Conservation (phyloP, 1,140 invertebrate genomes). For the Maniola jurtina region DNA sequence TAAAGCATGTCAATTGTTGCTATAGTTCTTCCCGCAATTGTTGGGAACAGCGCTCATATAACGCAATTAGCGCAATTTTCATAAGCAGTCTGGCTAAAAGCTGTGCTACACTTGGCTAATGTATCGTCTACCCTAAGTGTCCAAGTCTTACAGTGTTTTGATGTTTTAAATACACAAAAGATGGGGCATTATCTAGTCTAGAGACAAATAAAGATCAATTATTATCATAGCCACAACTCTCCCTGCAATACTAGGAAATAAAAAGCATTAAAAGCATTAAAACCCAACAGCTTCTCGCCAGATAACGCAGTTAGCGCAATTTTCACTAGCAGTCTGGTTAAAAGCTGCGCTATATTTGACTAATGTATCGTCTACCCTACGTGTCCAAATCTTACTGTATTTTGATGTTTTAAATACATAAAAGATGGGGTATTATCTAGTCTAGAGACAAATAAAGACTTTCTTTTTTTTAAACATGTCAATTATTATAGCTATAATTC, state of each 20-base stretch:
- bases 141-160: no score
- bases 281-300: slow-evolving; percentile 22
- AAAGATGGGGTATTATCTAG: no score
- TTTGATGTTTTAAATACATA: no score
- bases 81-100: slow-evolving; percentile 27
- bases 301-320: slow-evolving; percentile 37
- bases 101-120: slow-evolving; percentile 25
- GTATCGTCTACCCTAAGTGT: no score
- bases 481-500: not conserved
- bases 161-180: no score
- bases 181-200: no score
- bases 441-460: no score
- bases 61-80: slow-evolving; percentile 38
- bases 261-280: slow-evolving; percentile 14
- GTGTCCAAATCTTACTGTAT: no score
- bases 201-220: no score
- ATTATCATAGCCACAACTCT: not conserved
- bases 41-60: slow-evolving; percentile 15
- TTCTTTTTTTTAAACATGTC: not conserved
- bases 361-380: slow-evolving; percentile 32
- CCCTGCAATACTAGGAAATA: not conserved
- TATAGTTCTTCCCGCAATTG: not conserved
- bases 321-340: slow-evolving; percentile 31
- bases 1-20: not conserved
- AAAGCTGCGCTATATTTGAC: slow-evolving; percentile 16